These are phyloP conservation scores for Dinocampus coccinellae DNA, from an alignment of 2,888 invertebrate species.

Conservation along the genomic window DNA sequence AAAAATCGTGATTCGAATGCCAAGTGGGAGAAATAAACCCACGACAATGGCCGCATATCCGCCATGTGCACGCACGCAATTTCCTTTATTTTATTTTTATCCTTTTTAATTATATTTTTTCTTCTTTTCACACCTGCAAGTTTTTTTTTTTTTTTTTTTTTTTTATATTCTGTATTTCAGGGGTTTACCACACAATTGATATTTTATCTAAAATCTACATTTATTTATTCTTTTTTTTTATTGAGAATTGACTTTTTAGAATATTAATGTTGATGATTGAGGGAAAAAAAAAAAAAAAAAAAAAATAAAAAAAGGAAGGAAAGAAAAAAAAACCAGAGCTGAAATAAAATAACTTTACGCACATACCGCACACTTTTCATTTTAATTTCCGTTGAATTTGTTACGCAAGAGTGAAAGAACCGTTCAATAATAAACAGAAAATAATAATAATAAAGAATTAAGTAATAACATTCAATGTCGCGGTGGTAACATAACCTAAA, in stretches of 20 bases:
- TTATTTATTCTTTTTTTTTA: too few species aligned
- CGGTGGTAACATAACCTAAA: neutral
- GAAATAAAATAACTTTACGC: too few species aligned
- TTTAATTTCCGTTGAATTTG: slow-evolving; percentile 2
- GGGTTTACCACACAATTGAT: too few species aligned
- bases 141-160: neutral
- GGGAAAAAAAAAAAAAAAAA: too few species aligned
- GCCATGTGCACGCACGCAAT: slow-evolving; percentile 47
- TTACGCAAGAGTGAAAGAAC: slow-evolving; percentile 8
- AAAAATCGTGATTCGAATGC: slow-evolving; percentile 46
- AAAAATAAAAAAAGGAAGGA: neutral
- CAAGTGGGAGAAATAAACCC: slow-evolving; percentile 44
- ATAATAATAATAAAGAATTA: neutral
- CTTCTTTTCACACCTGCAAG: neutral
- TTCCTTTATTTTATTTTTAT: neutral
- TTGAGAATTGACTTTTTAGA: too few species aligned
- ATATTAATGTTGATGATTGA: too few species aligned
- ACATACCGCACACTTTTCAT: neutral
- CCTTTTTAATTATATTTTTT: neutral
- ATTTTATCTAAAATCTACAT: too few species aligned
- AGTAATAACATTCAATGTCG: neutral
- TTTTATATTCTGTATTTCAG: too few species aligned
- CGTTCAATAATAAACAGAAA: too few species aligned
- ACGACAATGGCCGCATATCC: slow-evolving; percentile 59
- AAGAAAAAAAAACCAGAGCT: neutral